Evolutionary conservation across 1,140 invertebrate species (phyloP), one percentile per base, ranked within the genome.

Genomic region (Drosophila pandora): DNA sequence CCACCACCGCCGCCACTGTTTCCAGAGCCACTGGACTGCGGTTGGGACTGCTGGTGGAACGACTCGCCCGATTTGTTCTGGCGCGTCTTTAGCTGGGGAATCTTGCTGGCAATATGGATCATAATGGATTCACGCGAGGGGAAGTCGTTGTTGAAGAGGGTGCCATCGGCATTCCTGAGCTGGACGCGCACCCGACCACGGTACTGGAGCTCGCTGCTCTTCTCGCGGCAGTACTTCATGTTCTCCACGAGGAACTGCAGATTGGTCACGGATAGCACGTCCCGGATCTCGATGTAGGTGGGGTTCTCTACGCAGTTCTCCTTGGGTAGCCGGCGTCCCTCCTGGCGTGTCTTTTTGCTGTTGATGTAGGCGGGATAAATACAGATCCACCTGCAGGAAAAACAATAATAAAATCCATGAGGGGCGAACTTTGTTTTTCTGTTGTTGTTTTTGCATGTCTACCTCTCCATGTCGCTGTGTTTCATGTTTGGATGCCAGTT

Each of bases 311-410:
- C 96, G 90, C 96, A 97, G 91, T 96, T 95, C 2, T 95, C 93
- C 92, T 98, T 97, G 5, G 95, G 92, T 22, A 99, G 92, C 74
- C 95, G 95, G 23, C 98, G 93, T 7, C 98, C 98, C 91, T 98
- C 95, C 2, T 96, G 95, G 28, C 96, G 89, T 0, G 97, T 97
- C 92, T 97, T 98, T 85, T 97, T 98, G 72, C 95, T 98, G 88
- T 99, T 99, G 21, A 99, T 93, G 81, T 99, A 99, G 0, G 97
- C 95, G 41, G 99, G 99, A 93, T 99, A 99, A 59, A 99, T 96
- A 82, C 97, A 98, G 58, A 99, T 95, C 98, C 98, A 99, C 84
- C 98, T 98, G 89, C 12, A 92, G 6, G 21, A 56, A 39, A 50
- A 79, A 57, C 22, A 52, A 69, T 28, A 67, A 53, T 89, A 84